phyloP scores from a whole-genome alignment of 2,113 vertebrate species.

The Macroglossus sobrinus region DNA sequence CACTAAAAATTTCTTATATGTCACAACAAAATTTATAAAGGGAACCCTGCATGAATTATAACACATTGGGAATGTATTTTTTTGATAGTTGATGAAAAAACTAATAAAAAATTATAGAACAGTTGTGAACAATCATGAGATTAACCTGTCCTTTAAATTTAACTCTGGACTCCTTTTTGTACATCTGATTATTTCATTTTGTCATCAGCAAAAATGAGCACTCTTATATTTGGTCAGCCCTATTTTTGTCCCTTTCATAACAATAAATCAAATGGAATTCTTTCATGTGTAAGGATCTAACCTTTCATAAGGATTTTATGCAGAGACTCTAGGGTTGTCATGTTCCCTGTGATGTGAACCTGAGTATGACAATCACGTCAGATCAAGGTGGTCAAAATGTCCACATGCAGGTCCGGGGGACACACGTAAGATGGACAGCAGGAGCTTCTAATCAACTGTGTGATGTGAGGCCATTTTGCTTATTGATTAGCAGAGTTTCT shows the following conservation, averaged over 20 bases:
- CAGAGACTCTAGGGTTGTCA: neutral
- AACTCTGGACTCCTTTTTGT: neutral
- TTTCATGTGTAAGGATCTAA: neutral
- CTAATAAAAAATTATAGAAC: neutral
- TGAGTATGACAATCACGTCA: neutral
- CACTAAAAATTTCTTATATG: neutral
- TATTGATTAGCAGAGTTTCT: neutral
- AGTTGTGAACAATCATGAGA: neutral
- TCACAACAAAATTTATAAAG: neutral
- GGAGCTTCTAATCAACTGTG: neutral
- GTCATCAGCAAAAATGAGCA: neutral
- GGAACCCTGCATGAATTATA: neutral
- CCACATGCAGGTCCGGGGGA: fast-evolving
- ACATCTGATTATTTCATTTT: constrained; percentile 2
- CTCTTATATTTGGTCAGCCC: neutral
- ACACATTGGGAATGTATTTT: neutral
- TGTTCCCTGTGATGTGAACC: neutral
- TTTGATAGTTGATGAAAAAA: neutral
- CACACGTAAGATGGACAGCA: neutral
- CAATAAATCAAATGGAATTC: neutral
- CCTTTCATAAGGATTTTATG: neutral
- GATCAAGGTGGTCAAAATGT: neutral
- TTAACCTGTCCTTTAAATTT: neutral
- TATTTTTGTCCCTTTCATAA: neutral
- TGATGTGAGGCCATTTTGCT: neutral